Evolutionary conservation across 1,140 invertebrate genomes (phyloP).

Genomic region (Aricia agestis): DNA sequence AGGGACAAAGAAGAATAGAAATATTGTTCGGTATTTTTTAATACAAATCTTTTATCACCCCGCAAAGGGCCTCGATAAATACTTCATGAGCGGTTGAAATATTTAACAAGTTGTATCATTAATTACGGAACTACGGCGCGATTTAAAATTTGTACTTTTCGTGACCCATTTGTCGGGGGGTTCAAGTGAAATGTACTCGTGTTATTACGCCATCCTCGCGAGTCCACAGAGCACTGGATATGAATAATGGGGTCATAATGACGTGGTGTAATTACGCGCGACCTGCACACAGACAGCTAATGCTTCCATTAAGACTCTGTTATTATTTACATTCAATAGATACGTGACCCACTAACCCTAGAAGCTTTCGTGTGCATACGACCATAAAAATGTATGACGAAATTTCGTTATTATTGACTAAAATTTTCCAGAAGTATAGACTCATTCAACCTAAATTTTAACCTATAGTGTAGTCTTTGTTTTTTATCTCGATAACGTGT

Average conservation of each 20-base stretch:
- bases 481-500: no score
- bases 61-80: neutral
- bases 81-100: neutral
- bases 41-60: neutral
- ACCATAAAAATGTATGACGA: neutral
- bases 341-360: neutral
- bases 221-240: neutral
- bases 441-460: neutral
- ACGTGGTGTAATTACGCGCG: neutral
- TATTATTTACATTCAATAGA: neutral
- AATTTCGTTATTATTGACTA: neutral
- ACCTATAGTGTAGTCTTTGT: no score
- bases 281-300: conserved; percentile 13
- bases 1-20: neutral
- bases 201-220: neutral
- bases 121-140: neutral
- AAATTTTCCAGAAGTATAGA: neutral
- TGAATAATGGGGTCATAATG: neutral
- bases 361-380: neutral
- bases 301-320: conserved; percentile 8
- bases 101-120: neutral
- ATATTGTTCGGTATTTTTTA: neutral
- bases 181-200: neutral
- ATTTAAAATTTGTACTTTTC: conserved; percentile 1
- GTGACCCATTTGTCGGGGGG: neutral